Evolutionary conservation across 1,140 invertebrate genomes (phyloP), one percentile per base, ranked within the genome.

Genomic region (Listronotus oregonensis): DNA sequence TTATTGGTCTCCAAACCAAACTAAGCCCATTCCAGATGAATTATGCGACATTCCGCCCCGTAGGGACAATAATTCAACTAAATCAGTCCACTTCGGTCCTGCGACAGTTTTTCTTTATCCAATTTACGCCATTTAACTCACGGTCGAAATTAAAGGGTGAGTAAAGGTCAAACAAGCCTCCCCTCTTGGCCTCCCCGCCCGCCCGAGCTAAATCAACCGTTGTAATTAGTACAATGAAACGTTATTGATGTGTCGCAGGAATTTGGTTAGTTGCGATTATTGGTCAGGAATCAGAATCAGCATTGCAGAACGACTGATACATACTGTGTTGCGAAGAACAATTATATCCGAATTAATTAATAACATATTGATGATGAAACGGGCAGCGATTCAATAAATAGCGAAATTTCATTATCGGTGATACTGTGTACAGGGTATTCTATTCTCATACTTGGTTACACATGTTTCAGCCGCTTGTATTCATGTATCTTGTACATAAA

Each of bases 201-300:
- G 18, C 43, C 57, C 42, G 49, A 50, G 74, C 73, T 77, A 77
- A 77, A 77, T 77, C 75, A 77, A 72, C 73, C 68, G 70, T 75
- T 75, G 75, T 75, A 74, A 77, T 77, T 74, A 74, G 73, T 67
- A 73, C 73, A 71, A 71, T 74, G 69, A 60, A 68, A 69, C 69
- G 72, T 74, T 75, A 72, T 74, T 75, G 71, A 71, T 74, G 74
- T 75, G 73, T 75, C 73, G 69, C 68, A 73, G 75, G 75, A 76
- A 76, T 76, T 76, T 72, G 67, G 69, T 71, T 73, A 75, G 69
- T 68, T 71, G 70, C 73, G 70, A 73, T 71, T 71, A 71, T 71
- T 72, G 67, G 64, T 43, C 52, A 63, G 66, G 68, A 71, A 71
- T 71, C 67, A 63, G 65, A 68, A 67, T 56, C 71, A 74, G 70